Conservation (phyloP, 2,888 invertebrate genomes). For the Apotomis betuletana region DNA sequence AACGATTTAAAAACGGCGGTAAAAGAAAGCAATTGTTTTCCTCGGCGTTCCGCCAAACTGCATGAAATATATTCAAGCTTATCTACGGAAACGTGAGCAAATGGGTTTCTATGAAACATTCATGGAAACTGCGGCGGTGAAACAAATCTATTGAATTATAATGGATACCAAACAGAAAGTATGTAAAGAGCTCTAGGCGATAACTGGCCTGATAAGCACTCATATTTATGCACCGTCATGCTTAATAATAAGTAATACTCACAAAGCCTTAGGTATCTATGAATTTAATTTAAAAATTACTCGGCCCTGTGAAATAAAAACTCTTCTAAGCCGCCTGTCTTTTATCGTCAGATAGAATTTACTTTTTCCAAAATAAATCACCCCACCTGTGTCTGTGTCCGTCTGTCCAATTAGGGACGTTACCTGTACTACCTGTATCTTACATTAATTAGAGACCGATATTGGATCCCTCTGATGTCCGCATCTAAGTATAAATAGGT, state of each 20-base stretch:
- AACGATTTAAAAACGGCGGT: slow-evolving; percentile 29
- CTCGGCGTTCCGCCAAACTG: slow-evolving; percentile 48
- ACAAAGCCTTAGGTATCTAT: background rate
- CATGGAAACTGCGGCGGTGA: slow-evolving; percentile 8
- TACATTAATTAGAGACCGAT: slow-evolving; percentile 46
- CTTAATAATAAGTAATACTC: background rate
- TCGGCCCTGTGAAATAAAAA: background rate
- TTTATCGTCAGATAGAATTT: slow-evolving; percentile 20
- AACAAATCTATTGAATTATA: slow-evolving; percentile 20
- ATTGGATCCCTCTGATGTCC: slow-evolving; percentile 40
- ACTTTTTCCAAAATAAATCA: slow-evolving; percentile 48
- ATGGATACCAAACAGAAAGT: slow-evolving; percentile 16
- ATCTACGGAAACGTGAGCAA: slow-evolving; percentile 40
- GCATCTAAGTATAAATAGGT: slow-evolving; percentile 31
- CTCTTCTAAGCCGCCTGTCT: slow-evolving; percentile 28
- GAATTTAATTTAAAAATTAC: background rate
- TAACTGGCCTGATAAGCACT: background rate
- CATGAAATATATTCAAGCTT: slow-evolving; percentile 44
- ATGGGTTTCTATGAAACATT: slow-evolving; percentile 38
- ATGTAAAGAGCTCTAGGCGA: background rate
- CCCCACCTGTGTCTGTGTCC: slow-evolving; percentile 46
- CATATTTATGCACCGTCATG: slow-evolving; percentile 2
- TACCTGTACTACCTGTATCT: slow-evolving; percentile 42
- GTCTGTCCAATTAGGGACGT: slow-evolving; percentile 47
- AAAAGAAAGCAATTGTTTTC: slow-evolving; percentile 46